Percentiles rank a stretch among this genome's conserved stretches.
phyloP scores from a whole-genome alignment of 2,888 invertebrate species.

The Orthosia gracilis region DNA sequence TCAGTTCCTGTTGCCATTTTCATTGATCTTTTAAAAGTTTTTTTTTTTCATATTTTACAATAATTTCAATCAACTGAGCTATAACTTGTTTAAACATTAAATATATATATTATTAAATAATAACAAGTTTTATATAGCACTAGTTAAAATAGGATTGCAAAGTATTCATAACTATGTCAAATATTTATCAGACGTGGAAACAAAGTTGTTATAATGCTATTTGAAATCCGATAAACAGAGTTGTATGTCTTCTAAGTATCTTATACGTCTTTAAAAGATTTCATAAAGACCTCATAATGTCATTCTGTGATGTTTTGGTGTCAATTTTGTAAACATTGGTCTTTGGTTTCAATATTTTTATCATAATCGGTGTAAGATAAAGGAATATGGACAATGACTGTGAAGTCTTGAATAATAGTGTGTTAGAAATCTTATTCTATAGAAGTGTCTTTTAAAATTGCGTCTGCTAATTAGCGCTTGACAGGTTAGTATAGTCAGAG shows the following conservation, averaged over 20 bases:
- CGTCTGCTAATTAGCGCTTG: too few species aligned
- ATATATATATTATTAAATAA: conserved; percentile 14
- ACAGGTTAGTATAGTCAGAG: neutral
- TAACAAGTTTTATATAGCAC: conserved; percentile 17
- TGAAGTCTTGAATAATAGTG: conserved; percentile 13
- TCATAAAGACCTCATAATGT: conserved; percentile 38
- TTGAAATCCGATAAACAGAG: conserved; percentile 34
- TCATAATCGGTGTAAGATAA: conserved; percentile 36
- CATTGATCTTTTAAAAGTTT: neutral
- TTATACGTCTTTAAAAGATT: conserved; percentile 36
- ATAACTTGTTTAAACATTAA: neutral
- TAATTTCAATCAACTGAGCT: conserved; percentile 37
- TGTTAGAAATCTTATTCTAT: conserved; percentile 27
- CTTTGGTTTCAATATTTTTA: conserved; percentile 61
- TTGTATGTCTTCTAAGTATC: conserved; percentile 38
- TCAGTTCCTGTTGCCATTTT: neutral
- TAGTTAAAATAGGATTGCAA: conserved; percentile 61
- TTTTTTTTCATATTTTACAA: conserved; percentile 2
- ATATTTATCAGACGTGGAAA: conserved; percentile 35
- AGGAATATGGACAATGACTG: conserved; percentile 60
- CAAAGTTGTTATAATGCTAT: conserved; percentile 27
- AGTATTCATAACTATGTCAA: conserved; percentile 37
- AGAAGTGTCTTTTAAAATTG: too few species aligned
- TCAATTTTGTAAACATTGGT: conserved; percentile 47
- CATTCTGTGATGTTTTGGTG: conserved; percentile 59